Percentiles rank a stretch among this genome's conserved stretches.
These are phyloP conservation scores for Chalcis sispes DNA, from an alignment of 2,888 invertebrate genomes.

Conservation along the genomic window DNA sequence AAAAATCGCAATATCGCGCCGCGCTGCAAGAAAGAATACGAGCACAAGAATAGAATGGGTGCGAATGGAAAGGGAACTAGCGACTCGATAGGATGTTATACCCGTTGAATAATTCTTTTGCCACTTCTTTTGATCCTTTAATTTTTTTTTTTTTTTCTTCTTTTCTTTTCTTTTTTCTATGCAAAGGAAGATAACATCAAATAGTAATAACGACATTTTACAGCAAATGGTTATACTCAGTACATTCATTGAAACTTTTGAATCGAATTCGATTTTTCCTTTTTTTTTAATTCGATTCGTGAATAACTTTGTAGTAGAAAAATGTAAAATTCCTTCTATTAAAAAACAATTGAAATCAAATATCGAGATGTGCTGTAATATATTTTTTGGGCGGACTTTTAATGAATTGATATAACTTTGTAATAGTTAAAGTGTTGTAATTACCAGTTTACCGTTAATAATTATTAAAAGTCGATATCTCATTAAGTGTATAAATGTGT, in stretches of 20 bases:
- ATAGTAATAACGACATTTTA: constrained; percentile 17
- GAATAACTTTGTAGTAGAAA: neutral
- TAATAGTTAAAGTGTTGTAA: no score
- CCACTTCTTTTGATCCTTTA: neutral
- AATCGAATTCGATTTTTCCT: constrained; percentile 1
- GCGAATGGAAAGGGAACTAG: neutral
- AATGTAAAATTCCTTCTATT: no score
- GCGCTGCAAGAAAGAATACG: neutral
- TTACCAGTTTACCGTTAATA: no score
- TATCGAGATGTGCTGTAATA: no score
- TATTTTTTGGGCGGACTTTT: no score
- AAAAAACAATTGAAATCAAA: no score
- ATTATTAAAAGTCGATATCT: neutral
- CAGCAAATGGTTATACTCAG: neutral
- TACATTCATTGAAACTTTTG: neutral
- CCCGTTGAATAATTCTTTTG: constrained; percentile 25
- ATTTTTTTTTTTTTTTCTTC: constrained; percentile 12
- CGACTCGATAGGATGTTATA: neutral
- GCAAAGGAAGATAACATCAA: constrained; percentile 8
- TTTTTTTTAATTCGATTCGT: neutral
- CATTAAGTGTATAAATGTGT: neutral
- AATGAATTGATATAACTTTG: neutral
- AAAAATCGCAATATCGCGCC: constrained; percentile 49
- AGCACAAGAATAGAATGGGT: no score
- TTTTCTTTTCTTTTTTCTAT: neutral